A percentile compares a stretch with the other conserved stretches of the same genome.
Conservation (phyloP, 2,888 invertebrate genomes). For the Nemotelus nigrinus region DNA sequence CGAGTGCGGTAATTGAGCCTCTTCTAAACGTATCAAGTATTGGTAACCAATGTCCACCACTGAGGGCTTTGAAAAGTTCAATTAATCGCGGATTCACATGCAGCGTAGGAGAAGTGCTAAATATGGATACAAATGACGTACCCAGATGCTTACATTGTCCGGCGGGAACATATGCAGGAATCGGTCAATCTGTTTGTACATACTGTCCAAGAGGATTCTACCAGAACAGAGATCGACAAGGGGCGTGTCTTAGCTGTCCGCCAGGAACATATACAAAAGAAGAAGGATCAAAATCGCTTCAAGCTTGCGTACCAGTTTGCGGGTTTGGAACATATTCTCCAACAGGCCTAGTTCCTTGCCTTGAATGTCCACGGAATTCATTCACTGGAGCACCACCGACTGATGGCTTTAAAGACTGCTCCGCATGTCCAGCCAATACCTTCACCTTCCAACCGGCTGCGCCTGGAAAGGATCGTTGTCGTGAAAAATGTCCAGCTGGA, state of each 20-base stretch:
- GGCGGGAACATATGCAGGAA: slow-evolving; percentile 92
- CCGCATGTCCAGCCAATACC: slow-evolving; percentile 88
- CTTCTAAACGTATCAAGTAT: slow-evolving; percentile 88
- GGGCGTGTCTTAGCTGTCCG: slow-evolving; percentile 89
- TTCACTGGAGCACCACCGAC: slow-evolving; percentile 88
- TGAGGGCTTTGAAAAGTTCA: slow-evolving; percentile 85
- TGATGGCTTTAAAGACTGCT: slow-evolving; percentile 92
- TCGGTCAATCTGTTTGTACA: slow-evolving; percentile 90
- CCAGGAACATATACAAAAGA: slow-evolving; percentile 92
- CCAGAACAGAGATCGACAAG: slow-evolving; percentile 91
- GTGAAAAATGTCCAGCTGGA: slow-evolving; percentile 89
- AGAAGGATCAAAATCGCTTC: slow-evolving; percentile 86
- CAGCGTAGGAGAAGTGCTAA: slow-evolving; percentile 91
- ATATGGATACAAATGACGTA: slow-evolving; percentile 91
- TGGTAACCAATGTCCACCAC: slow-evolving; percentile 91
- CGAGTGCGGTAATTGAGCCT: slow-evolving; percentile 89
- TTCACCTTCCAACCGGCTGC: slow-evolving; percentile 94
- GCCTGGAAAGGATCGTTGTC: slow-evolving; percentile 81
- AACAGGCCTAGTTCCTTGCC: slow-evolving; percentile 91
- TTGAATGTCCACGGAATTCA: slow-evolving; percentile 93
- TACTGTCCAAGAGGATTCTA: slow-evolving; percentile 93
- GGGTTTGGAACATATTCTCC: slow-evolving; percentile 96
- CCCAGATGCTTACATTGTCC: slow-evolving; percentile 96
- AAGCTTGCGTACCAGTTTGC: slow-evolving; percentile 92
- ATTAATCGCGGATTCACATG: slow-evolving; percentile 93